These are phyloP conservation scores for Antennarius maculatus DNA, from an alignment of 2,797 vertebrate genomes.

Conservation along the genomic window DNA sequence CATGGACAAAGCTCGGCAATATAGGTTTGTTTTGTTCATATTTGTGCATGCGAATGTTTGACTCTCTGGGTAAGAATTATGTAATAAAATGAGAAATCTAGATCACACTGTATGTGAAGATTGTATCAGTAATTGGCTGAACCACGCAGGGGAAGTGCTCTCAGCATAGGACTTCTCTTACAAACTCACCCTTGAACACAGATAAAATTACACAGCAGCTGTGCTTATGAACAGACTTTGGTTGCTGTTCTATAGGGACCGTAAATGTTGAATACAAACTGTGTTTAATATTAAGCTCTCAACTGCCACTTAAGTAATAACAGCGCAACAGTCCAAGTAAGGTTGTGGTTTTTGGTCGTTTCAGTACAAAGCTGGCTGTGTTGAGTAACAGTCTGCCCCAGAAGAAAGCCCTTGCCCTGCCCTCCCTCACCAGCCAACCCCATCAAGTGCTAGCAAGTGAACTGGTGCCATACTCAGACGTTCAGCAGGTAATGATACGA, in stretches of 20 bases:
- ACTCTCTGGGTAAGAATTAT: not conserved
- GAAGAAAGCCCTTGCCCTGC: conserved; percentile 89
- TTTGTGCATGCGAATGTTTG: not conserved
- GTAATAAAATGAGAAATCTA: not conserved
- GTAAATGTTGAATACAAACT: not conserved
- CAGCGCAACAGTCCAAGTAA: not conserved
- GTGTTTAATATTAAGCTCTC: not conserved
- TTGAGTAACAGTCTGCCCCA: conserved; percentile 88
- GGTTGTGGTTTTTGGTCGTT: conserved; percentile 8
- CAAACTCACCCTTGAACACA: not conserved
- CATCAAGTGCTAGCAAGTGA: conserved; percentile 97
- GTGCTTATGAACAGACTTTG: too few species aligned
- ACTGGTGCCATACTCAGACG: conserved; percentile 89
- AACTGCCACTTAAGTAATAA: not conserved
- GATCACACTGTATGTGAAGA: not conserved
- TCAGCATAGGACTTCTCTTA: not conserved
- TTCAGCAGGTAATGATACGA: conserved; percentile 88
- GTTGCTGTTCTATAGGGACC: too few species aligned
- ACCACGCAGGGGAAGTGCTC: not conserved
- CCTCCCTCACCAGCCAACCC: conserved; percentile 93
- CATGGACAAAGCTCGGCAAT: conserved; percentile 96
- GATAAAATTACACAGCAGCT: conserved; percentile 3
- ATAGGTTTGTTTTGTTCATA: conserved; percentile 83
- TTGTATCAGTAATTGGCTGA: not conserved
- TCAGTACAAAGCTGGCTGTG: conserved; percentile 91